Evolutionary conservation across 2,113 vertebrate genomes (phyloP).

Genomic region (Sceloporus tristichus): DNA sequence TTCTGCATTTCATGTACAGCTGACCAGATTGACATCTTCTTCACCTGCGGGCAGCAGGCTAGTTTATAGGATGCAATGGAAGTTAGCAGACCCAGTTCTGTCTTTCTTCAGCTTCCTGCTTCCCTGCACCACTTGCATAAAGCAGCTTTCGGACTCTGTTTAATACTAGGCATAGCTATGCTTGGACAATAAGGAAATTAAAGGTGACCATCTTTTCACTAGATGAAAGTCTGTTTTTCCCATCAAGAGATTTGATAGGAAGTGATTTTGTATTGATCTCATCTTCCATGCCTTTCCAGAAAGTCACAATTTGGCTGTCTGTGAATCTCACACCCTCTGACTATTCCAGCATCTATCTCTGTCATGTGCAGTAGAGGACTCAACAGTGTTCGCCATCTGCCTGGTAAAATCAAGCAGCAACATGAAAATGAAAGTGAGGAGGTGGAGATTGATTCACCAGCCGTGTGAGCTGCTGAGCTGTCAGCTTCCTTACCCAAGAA

Average conservation of each 20-base stretch:
- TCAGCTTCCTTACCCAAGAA: neutral
- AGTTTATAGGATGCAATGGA: too few species aligned
- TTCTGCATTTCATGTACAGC: too few species aligned
- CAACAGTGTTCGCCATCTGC: constrained; percentile 3
- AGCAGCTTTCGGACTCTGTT: neutral
- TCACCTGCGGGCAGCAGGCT: too few species aligned
- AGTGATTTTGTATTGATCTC: neutral
- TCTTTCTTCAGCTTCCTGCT: too few species aligned
- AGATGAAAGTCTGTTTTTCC: neutral
- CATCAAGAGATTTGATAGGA: neutral
- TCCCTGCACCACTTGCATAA: neutral
- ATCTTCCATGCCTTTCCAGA: neutral
- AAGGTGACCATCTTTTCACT: neutral
- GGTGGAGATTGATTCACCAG: neutral
- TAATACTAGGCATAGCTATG: neutral
- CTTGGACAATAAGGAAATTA: neutral
- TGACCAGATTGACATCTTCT: too few species aligned
- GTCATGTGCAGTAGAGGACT: neutral
- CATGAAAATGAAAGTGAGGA: constrained; percentile 8
- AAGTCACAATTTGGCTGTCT: neutral
- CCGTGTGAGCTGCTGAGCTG: neutral
- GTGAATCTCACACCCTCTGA: neutral
- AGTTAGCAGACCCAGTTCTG: too few species aligned
- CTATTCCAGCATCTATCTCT: neutral
- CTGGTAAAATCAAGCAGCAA: constrained; percentile 7